Base-by-base conservation (phyloP, 2,113 vertebrate species). In the Corapipo altera region DNA sequence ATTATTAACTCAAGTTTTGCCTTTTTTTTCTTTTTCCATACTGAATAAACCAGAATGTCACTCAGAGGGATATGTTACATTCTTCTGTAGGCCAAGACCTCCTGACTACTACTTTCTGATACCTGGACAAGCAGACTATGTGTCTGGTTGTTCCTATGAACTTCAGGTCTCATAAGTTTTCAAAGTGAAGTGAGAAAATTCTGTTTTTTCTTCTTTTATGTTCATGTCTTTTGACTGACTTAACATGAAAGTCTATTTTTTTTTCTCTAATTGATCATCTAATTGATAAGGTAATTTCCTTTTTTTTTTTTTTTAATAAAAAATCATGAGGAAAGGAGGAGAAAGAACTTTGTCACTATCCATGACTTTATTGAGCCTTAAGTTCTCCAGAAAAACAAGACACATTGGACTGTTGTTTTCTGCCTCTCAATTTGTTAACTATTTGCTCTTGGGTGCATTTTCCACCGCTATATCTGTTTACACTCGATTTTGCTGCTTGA, bases 391-490 rank as follows among this genome's bases (percentile, higher is more conserved):
- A n/a, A 96, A 96, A 95, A 88, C 49, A 81, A 49, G 35, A 84
- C 54, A 58, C 30, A 17, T n/a, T 62, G n/a, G 48, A 41, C 51
- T 48, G 37, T 64, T 96, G 51, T 93, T 87, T 94, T 72, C 79
- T 83, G 17, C 78, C 44, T 81, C 66, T 5, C 12, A 44, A 21
- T 71, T 73, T 84, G 33, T 78, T 92, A 84, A 94, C 82, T 96
- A 88, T 95, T 94, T 97, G 90, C 86, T 97, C 93, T 67, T 8
- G 27, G 85, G 58, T 32, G 91, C 44, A 77, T 89, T 94, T 91
- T 95, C 79, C 91, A 92, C 95, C 97, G 92, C 91, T 89, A 86
- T 43, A 57, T 72, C 43, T 88, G 96, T 73, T 91, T 64, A 64
- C 46, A 79, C 65, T 95, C 89, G 65, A 89, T 96, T 33, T 95